Percentiles rank a stretch among this genome's conserved stretches.
phyloP scores from a whole-genome alignment of 2,888 invertebrate species.

The Diplolepis rosae region DNA sequence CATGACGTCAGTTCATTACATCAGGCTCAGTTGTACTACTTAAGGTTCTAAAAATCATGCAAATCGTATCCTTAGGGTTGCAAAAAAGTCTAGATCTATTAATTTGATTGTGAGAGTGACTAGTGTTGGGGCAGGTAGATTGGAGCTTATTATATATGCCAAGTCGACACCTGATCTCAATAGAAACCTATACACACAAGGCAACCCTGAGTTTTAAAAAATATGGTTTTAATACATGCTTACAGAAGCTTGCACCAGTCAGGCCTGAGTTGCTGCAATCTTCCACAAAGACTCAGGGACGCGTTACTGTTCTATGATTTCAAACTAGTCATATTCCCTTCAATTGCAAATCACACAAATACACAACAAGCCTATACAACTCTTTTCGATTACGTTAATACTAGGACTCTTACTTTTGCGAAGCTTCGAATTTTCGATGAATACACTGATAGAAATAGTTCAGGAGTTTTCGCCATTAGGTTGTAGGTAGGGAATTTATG shows the following conservation, averaged over 20 bases:
- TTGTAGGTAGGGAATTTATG: no score
- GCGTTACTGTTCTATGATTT: conserved; percentile 33
- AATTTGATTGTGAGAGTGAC: neutral
- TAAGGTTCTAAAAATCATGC: neutral
- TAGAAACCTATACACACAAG: conserved; percentile 19
- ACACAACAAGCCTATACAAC: neutral
- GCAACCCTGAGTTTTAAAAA: conserved; percentile 17
- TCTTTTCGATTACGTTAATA: neutral
- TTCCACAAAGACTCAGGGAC: conserved; percentile 58
- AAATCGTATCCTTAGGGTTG: neutral
- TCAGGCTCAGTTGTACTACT: neutral
- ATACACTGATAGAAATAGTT: no score
- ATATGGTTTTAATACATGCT: conserved; percentile 31
- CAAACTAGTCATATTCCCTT: conserved; percentile 3
- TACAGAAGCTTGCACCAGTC: conserved; percentile 5
- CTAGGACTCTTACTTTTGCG: no score
- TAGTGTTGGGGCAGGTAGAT: neutral
- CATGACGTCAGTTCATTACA: neutral
- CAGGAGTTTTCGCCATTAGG: no score
- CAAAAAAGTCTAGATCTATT: neutral
- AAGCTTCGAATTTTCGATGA: no score
- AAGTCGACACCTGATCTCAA: conserved; percentile 15
- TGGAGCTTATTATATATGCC: neutral
- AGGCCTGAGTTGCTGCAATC: conserved; percentile 49
- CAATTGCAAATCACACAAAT: conserved; percentile 8